Percentiles rank a stretch among this genome's conserved stretches.
Evolutionary conservation across 2,797 vertebrate species (phyloP).

Genomic region (Acanthis flammea): DNA sequence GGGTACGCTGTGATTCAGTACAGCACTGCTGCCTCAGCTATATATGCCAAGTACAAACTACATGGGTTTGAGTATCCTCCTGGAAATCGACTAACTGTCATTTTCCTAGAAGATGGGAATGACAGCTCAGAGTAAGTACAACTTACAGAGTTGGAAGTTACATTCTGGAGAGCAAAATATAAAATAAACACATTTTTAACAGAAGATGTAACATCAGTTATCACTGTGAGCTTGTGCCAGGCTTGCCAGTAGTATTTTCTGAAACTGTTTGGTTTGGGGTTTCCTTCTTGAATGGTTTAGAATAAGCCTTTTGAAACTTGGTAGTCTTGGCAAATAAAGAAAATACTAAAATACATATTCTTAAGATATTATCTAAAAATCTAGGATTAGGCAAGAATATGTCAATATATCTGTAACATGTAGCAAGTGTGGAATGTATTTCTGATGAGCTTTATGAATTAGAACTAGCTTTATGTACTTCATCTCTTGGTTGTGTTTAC

Average conservation of each 20-base stretch:
- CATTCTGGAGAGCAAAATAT: neutral
- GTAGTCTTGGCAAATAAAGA: neutral
- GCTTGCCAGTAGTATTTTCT: neutral
- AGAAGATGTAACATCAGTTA: rapidly evolving
- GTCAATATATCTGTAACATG: neutral
- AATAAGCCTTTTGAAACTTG: neutral
- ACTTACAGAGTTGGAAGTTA: neutral
- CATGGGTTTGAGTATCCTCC: constrained; percentile 95
- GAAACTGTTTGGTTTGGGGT: neutral
- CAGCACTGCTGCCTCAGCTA: constrained; percentile 89
- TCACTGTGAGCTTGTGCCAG: neutral
- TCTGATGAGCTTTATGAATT: neutral
- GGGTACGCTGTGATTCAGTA: constrained; percentile 92
- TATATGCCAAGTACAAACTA: constrained; percentile 94
- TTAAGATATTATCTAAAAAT: neutral
- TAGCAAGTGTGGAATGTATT: neutral
- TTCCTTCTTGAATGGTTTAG: neutral
- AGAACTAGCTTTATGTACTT: neutral
- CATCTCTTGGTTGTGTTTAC: neutral
- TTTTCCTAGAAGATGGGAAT: constrained; percentile 88
- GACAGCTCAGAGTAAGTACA: constrained; percentile 86
- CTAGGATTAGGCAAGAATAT: neutral
- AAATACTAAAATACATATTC: neutral
- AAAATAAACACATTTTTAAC: neutral
- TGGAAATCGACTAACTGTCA: constrained; percentile 87